These are phyloP conservation scores for Brachyptera putata DNA, from an alignment of 2,888 invertebrate species.

Conservation along the genomic window DNA sequence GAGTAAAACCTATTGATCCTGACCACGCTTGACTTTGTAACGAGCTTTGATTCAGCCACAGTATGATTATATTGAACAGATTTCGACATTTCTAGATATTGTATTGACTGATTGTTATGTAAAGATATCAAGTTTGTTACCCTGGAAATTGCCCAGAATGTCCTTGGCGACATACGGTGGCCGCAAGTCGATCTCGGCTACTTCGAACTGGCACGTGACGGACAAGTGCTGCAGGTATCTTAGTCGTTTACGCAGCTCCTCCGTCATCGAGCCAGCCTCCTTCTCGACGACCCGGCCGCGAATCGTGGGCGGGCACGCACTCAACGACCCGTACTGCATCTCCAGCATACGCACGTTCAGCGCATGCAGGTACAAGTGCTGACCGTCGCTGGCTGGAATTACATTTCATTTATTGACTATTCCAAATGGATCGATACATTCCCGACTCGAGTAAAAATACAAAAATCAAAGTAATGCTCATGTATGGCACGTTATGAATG, in stretches of 20 bases:
- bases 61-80: no score
- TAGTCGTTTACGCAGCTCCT: conserved; percentile 70
- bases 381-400: conserved; percentile 81
- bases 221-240: conserved; percentile 84
- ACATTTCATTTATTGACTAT: no score
- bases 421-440: no score
- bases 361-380: conserved; percentile 86
- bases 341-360: conserved; percentile 87
- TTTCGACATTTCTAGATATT: no score
- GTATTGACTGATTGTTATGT: no score
- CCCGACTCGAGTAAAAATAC: no score
- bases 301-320: conserved; percentile 68
- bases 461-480: no score
- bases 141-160: conserved; percentile 64
- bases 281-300: conserved; percentile 80
- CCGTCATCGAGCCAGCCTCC: conserved; percentile 79
- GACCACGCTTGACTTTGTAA: no score
- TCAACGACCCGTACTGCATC: conserved; percentile 76
- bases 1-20: no score
- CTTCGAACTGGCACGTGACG: conserved; percentile 82
- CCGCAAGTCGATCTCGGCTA: conserved; percentile 79
- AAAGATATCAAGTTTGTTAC: no score
- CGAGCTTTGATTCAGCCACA: no score
- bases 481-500: no score
- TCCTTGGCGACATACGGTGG: conserved; percentile 65